phyloP scores from a whole-genome alignment of 1,140 invertebrate species.

The Aleiodes sp. region DNA sequence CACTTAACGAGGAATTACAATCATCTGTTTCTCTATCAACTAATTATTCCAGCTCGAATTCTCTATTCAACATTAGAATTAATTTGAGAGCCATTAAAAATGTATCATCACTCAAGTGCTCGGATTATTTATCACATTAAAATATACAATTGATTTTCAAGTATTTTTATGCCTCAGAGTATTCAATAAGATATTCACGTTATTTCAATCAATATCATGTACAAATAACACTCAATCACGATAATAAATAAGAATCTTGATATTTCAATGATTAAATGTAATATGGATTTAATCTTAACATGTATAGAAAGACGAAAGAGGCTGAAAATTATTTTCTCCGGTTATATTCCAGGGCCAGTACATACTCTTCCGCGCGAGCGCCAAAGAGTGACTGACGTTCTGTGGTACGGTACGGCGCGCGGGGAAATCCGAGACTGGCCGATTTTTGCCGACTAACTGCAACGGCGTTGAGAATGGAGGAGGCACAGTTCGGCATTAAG shows the following conservation, averaged over 20 bases:
- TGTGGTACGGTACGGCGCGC: constrained; percentile 37
- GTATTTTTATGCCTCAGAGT: background rate
- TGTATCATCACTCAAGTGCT: no score
- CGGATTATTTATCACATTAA: no score
- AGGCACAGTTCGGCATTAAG: background rate
- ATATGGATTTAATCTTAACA: no score
- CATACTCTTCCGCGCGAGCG: constrained; percentile 59
- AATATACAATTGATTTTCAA: background rate
- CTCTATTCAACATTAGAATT: no score
- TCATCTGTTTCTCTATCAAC: background rate
- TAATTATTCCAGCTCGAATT: background rate
- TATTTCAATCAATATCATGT: background rate
- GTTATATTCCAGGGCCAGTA: constrained; percentile 2
- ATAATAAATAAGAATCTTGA: no score
- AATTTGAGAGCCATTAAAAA: no score
- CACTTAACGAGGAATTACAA: background rate
- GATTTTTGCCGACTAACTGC: constrained; percentile 42
- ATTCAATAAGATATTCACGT: background rate
- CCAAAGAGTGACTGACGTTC: constrained; percentile 63
- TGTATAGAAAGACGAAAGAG: background rate
- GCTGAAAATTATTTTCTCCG: background rate
- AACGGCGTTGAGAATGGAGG: constrained; percentile 26
- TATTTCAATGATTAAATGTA: no score
- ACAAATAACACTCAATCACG: background rate
- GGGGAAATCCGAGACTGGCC: constrained; percentile 35